Percentiles rank a stretch among this genome's conserved stretches.
Conservation (phyloP, 2,113 vertebrate genomes). For the Leucoraja erinaceus region DNA sequence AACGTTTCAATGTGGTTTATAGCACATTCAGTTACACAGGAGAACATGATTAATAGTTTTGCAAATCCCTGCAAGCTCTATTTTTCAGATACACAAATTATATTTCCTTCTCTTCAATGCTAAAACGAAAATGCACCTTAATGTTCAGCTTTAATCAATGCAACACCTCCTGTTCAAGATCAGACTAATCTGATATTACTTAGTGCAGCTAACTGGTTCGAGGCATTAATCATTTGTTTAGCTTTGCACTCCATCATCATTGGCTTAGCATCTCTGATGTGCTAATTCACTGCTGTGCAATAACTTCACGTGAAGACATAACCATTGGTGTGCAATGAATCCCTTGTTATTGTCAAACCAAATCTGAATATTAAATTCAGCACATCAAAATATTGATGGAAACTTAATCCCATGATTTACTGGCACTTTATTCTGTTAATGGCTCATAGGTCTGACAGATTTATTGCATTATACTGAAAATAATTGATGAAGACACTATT, state of each 20-base stretch:
- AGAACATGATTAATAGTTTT: neutral
- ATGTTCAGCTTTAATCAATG: neutral
- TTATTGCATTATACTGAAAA: neutral
- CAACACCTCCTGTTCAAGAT: neutral
- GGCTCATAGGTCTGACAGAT: neutral
- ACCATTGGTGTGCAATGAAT: neutral
- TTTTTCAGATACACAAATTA: neutral
- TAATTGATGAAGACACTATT: neutral
- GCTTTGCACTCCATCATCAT: neutral
- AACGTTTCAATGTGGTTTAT: neutral
- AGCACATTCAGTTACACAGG: neutral
- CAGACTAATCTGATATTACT: neutral
- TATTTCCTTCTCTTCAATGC: neutral
- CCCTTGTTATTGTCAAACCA: too few relatives aligned
- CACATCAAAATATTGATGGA: neutral
- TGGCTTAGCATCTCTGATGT: neutral
- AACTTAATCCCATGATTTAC: neutral
- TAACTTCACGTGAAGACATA: neutral
- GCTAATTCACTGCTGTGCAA: neutral
- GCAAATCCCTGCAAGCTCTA: neutral
- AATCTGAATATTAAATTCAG: neutral
- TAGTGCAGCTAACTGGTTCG: neutral
- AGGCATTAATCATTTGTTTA: constrained; percentile 4
- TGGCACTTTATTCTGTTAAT: neutral
- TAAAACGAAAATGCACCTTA: neutral